Percentiles rank a stretch among this genome's conserved stretches.
These are phyloP conservation scores for Zhengitettix transpicula DNA, from an alignment of 2,888 invertebrate genomes.

Conservation along the genomic window DNA sequence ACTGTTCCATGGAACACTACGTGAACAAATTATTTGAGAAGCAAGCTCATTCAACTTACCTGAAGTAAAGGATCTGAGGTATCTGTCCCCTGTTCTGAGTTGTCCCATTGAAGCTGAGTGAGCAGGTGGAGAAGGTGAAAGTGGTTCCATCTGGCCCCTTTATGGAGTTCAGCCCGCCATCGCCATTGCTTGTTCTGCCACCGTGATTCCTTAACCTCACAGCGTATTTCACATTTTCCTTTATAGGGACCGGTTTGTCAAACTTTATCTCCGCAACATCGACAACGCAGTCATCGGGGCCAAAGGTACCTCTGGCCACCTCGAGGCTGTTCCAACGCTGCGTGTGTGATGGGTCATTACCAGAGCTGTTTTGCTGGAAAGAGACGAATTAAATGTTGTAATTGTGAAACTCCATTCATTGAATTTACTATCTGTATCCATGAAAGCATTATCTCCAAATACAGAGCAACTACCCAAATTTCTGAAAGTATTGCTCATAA, in stretches of 20 bases:
- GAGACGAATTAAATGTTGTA: neutral
- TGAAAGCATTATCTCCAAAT: no score
- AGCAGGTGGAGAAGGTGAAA: constrained; percentile 80
- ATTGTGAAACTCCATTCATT: no score
- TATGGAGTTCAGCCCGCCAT: constrained; percentile 74
- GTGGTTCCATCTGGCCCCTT: constrained; percentile 85
- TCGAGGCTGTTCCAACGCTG: constrained; percentile 83
- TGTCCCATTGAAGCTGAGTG: constrained; percentile 91
- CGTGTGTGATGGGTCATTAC: constrained; percentile 40
- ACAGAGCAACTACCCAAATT: no score
- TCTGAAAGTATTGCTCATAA: no score
- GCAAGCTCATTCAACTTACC: constrained; percentile 32
- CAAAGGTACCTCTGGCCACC: constrained; percentile 65
- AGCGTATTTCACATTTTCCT: constrained; percentile 82
- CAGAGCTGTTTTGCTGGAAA: constrained; percentile 20
- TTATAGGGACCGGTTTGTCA: constrained; percentile 69
- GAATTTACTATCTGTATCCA: no score
- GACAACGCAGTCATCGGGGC: constrained; percentile 60
- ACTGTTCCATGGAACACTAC: no score
- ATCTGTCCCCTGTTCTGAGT: constrained; percentile 88
- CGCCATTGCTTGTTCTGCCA: constrained; percentile 85
- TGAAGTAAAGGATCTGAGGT: constrained; percentile 80
- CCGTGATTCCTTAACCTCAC: constrained; percentile 77
- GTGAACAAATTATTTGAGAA: no score
- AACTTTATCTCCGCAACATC: constrained; percentile 85